These are phyloP conservation scores for Danio choprae DNA, from an alignment of 2,797 vertebrate species.

Conservation along the genomic window DNA sequence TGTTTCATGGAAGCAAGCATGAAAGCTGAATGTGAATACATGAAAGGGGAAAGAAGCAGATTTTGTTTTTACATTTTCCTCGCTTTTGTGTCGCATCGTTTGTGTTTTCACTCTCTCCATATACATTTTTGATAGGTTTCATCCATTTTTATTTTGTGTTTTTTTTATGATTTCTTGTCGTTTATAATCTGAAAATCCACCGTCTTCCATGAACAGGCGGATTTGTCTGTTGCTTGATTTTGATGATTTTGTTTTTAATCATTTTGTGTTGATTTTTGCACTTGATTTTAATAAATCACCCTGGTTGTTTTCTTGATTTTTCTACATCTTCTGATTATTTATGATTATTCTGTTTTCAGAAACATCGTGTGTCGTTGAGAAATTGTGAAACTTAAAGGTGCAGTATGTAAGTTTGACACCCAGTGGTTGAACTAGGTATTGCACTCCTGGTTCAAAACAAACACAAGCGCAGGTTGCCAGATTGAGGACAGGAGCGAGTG, in stretches of 20 bases:
- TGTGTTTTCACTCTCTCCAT: too few species aligned
- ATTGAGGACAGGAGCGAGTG: too few species aligned
- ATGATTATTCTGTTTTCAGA: too few species aligned
- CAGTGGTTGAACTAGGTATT: too few species aligned
- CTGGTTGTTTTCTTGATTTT: slow-evolving; percentile 33
- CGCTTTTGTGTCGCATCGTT: not conserved
- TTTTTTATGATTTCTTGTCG: not conserved
- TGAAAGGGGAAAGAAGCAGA: too few species aligned
- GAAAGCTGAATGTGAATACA: not conserved
- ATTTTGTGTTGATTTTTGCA: slow-evolving; percentile 20
- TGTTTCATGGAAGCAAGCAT: too few species aligned
- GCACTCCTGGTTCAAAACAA: too few species aligned
- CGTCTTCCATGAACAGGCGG: not conserved
- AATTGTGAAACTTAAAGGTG: too few species aligned
- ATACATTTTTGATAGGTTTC: not conserved
- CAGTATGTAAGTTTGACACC: too few species aligned
- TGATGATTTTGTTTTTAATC: not conserved
- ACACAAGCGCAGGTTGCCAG: too few species aligned
- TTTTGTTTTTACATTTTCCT: slow-evolving; percentile 2
- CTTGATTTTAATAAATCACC: slow-evolving; percentile 48
- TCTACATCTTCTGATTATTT: slow-evolving; percentile 16
- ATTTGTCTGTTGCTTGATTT: slow-evolving; percentile 9
- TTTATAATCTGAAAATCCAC: not conserved
- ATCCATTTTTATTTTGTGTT: not conserved
- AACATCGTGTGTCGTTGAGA: too few species aligned